phyloP scores from a whole-genome alignment of 2,113 vertebrate species.

The Petromus typicus region DNA sequence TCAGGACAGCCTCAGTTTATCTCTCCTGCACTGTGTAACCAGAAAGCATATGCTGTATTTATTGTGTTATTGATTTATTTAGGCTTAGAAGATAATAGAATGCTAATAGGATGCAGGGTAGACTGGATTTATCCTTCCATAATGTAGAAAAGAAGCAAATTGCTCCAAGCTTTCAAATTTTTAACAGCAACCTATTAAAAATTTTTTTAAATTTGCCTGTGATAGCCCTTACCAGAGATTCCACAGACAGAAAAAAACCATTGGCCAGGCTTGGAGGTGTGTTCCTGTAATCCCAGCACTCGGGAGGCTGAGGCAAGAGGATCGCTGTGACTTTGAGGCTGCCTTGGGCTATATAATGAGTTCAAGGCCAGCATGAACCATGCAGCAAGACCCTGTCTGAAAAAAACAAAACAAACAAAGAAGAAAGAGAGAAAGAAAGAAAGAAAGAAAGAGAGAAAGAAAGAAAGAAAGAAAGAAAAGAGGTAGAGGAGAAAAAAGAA shows the following conservation, averaged over 20 bases:
- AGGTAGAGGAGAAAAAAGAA: background rate
- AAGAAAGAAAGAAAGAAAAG: background rate
- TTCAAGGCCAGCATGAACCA: background rate
- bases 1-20: background rate
- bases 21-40: constrained; percentile 18
- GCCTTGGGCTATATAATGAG: background rate
- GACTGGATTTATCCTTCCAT: background rate
- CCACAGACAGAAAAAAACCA: constrained; percentile 23
- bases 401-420: background rate
- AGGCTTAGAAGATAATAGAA: constrained; percentile 55
- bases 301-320: background rate
- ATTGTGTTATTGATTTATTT: constrained; percentile 57
- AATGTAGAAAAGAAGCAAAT: constrained; percentile 45
- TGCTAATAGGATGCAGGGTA: background rate
- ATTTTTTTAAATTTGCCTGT: constrained; percentile 54
- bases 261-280: background rate
- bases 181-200: constrained; percentile 13
- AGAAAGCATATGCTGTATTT: constrained; percentile 34
- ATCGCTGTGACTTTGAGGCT: background rate
- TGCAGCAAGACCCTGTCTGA: background rate
- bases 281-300: background rate
- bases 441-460: background rate
- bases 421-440: background rate
- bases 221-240: constrained; percentile 54
- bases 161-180: constrained; percentile 32